A percentile compares a stretch with the other conserved stretches of the same genome.
These are phyloP conservation scores for Drosophila anomalata DNA, from an alignment of 2,888 invertebrate species.

Conservation along the genomic window DNA sequence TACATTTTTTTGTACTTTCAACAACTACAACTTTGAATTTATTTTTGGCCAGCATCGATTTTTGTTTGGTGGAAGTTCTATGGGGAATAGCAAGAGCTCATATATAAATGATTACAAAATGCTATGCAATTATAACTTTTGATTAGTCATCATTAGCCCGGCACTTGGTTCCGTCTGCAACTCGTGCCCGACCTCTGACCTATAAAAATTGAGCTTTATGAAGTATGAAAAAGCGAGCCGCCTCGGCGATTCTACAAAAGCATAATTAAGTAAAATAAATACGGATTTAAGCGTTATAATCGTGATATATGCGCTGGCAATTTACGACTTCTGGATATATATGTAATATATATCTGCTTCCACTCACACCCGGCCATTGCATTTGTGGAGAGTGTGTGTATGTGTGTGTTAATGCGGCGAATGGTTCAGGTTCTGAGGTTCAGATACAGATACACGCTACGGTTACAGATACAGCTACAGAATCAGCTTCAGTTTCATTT, in stretches of 20 bases:
- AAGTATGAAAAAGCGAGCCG: slow-evolving; percentile 1
- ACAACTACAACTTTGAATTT: slow-evolving; percentile 3
- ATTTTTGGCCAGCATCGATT: slow-evolving; percentile 7
- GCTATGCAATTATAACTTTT: slow-evolving; percentile 6
- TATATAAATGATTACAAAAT: neutral
- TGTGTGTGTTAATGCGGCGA: slow-evolving; percentile 64
- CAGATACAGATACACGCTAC: slow-evolving; percentile 21
- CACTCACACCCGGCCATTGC: neutral
- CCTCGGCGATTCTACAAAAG: slow-evolving; percentile 13
- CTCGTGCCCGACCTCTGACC: slow-evolving; percentile 17
- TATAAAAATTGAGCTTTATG: slow-evolving; percentile 14
- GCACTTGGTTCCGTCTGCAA: neutral
- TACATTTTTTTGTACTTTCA: slow-evolving; percentile 19
- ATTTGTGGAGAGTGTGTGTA: slow-evolving; percentile 24
- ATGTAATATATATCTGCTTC: slow-evolving; percentile 3
- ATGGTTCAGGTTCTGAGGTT: slow-evolving; percentile 54
- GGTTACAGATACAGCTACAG: slow-evolving; percentile 7
- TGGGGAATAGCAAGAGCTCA: neutral
- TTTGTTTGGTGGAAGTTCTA: neutral
- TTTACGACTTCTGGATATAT: slow-evolving; percentile 60
- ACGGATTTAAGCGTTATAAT: slow-evolving; percentile 65
- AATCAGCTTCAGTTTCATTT: slow-evolving; percentile 19
- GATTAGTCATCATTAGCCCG: slow-evolving; percentile 23
- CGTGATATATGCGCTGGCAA: slow-evolving; percentile 73
- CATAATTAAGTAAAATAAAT: slow-evolving; percentile 76